phyloP scores from a whole-genome alignment of 2,888 invertebrate genomes.

The Neoaliturus tenellus region DNA sequence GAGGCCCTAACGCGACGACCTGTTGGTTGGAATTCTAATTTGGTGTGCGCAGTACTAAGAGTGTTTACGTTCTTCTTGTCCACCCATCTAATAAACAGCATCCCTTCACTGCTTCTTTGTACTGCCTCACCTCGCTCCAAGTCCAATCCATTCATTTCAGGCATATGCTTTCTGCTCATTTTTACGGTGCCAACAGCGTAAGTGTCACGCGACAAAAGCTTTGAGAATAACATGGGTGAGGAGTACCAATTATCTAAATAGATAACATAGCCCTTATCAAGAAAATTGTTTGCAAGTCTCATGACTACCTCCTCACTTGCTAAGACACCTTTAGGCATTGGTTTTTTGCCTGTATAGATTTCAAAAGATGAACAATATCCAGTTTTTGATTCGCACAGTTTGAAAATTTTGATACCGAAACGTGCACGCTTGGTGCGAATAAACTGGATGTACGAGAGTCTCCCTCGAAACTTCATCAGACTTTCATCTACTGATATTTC shows the following conservation, averaged over 20 bases:
- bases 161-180: not conserved
- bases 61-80: not conserved
- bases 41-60: not conserved
- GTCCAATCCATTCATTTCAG: not conserved
- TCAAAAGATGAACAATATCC: not conserved
- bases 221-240: not conserved
- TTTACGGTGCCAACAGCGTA: not conserved
- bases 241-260: constrained; percentile 14
- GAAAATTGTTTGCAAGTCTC: not conserved
- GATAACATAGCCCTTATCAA: not conserved
- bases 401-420: constrained; percentile 67
- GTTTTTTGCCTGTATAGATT: not conserved
- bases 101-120: not conserved
- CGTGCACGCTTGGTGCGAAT: constrained; percentile 68
- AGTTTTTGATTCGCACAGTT: not conserved
- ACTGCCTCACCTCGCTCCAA: not conserved
- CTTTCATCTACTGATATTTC: constrained; percentile 68
- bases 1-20: not conserved
- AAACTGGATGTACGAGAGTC: constrained; percentile 68
- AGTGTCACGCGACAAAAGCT: not conserved
- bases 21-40: not conserved
- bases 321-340: not conserved
- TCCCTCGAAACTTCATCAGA: constrained; percentile 69
- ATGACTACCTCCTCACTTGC: not conserved
- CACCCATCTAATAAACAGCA: not conserved